phyloP scores from a whole-genome alignment of 2,888 invertebrate species.

The Ariolimax columbianus region DNA sequence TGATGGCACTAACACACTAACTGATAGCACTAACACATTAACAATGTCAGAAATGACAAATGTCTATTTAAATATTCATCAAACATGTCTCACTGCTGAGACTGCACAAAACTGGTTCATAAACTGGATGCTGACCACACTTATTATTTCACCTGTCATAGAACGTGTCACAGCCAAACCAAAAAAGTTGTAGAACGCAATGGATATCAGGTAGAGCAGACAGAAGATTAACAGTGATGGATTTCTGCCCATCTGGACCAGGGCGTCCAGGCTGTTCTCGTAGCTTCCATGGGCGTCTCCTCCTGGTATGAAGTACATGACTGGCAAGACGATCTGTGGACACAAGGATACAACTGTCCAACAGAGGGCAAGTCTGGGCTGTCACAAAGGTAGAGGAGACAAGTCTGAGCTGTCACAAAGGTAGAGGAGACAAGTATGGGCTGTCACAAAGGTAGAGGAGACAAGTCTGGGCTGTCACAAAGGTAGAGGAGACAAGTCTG shows the following conservation, averaged over 20 bases:
- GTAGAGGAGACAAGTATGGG: not conserved
- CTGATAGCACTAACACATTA: too few species aligned
- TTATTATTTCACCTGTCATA: constrained; percentile 66
- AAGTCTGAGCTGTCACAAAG: not conserved
- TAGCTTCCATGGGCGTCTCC: constrained; percentile 70
- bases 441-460: not conserved
- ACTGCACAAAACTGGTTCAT: too few species aligned
- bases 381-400: not conserved
- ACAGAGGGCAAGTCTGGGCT: not conserved
- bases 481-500: not conserved
- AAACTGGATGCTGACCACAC: not conserved
- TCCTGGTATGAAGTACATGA: constrained; percentile 74
- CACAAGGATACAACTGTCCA: not conserved
- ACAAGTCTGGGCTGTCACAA: not conserved
- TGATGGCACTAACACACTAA: too few species aligned
- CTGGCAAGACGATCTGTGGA: constrained; percentile 70
- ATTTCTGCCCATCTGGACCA: constrained; percentile 71
- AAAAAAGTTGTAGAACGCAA: constrained; percentile 76
- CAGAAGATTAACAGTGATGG: constrained; percentile 68
- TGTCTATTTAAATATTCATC: too few species aligned
- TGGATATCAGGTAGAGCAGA: constrained; percentile 71
- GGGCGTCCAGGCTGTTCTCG: constrained; percentile 75
- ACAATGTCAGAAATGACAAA: too few species aligned
- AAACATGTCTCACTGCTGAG: too few species aligned
- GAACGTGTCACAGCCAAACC: constrained; percentile 74